These are phyloP conservation scores for Malaclemys terrapin DNA, from an alignment of 2,113 vertebrate species.

Conservation along the genomic window DNA sequence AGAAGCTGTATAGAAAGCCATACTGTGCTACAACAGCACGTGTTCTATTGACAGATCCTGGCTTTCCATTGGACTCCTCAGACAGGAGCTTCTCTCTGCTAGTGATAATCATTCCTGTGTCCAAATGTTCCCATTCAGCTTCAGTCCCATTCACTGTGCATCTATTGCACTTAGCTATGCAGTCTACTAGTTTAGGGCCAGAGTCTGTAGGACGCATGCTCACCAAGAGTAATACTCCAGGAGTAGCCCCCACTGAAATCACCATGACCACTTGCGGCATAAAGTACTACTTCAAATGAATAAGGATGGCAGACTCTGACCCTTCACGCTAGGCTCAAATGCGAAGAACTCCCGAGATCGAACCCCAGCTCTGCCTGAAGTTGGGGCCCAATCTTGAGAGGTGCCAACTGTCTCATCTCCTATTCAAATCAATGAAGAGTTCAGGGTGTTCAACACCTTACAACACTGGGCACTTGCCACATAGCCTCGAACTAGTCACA, in stretches of 20 bases:
- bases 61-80: neutral
- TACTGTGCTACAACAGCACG: neutral
- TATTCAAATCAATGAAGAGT: neutral
- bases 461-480: neutral
- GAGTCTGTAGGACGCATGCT: neutral
- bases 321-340: fast-evolving
- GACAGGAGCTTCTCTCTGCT: neutral
- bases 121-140: neutral
- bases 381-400: neutral
- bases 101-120: neutral
- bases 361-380: neutral
- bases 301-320: neutral
- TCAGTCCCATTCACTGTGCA: neutral
- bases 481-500: neutral
- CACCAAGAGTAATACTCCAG: neutral
- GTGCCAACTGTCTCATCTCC: neutral
- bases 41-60: neutral
- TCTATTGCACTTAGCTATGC: neutral
- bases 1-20: neutral
- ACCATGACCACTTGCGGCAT: neutral
- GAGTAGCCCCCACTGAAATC: neutral
- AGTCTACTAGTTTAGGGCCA: neutral
- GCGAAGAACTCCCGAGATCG: neutral
- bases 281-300: neutral
- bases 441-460: neutral